Evolutionary conservation across 2,888 invertebrate species (phyloP), one percentile per base, ranked within the genome.

Genomic region (Melanostoma mellinum): DNA sequence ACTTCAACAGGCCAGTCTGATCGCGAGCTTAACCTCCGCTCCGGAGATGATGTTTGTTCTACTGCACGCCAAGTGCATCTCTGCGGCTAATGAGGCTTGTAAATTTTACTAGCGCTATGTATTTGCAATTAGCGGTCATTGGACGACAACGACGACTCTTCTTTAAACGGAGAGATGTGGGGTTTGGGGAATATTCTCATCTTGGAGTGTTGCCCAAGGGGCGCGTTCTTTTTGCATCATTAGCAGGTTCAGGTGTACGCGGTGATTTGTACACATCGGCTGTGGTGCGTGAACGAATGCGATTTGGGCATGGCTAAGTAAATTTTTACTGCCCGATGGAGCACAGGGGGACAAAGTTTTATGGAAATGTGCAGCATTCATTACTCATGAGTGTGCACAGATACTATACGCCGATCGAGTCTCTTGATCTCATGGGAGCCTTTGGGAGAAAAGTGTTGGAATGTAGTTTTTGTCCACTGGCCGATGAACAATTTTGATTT

Each of bases 61-160:
- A 38, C 67, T 55, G 52, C 65, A 48, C 53, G 55, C 36, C 55
- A 46, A 61, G 82, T 79, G 84, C 79, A 79, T 67, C 79, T 75
- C 44, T 40, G 33, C 58, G 63, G 72, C 85, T 80, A 85, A 85
- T 85, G 85, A 85, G 85, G 36, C 75, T 85, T 85, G 85, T 80
- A 80, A 85, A 85, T 75, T 85, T 85, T 72, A 85, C 85, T 72
- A 80, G 75, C 71, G 61, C 85, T 80, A 60, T 85, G 85, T 76
- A 79, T 67, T 80, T 56, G 85, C 85, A 85, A 85, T 85, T 85
- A 85, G 85, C 75, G 67, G 56, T 73, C 72, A 71, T 55, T 67
- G 53, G 56, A 52, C 52, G 63, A 65, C 72, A 38, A 77, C 44
- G 65, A n/a, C n/a, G 20, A 20, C 20, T 50, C 44, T n/a, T 56